phyloP scores from a whole-genome alignment of 2,888 invertebrate genomes.

The Hirtodrosophila histrioides region DNA sequence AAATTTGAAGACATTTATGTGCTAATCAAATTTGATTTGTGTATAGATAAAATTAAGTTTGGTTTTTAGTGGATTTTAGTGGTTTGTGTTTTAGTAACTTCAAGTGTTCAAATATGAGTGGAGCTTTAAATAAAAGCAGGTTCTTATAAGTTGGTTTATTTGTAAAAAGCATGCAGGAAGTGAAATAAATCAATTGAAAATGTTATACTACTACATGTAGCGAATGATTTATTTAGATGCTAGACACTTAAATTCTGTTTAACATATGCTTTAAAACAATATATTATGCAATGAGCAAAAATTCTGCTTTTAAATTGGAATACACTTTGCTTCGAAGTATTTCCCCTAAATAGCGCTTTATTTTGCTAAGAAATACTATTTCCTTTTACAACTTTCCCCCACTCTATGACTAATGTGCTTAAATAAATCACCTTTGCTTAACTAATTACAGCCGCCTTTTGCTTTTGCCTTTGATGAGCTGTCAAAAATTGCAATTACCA shows the following conservation, averaged over 20 bases:
- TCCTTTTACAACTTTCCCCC: conserved; percentile 1
- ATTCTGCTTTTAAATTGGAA: not conserved
- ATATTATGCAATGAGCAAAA: not conserved
- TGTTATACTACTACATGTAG: not conserved
- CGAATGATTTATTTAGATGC: conserved; percentile 9
- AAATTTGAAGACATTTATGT: conserved; percentile 50
- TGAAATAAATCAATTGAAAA: conserved; percentile 31
- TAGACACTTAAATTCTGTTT: not conserved
- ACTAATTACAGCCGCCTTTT: conserved; percentile 14
- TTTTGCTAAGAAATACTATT: not conserved
- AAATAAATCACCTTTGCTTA: conserved; percentile 24
- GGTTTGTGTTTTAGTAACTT: conserved; percentile 1
- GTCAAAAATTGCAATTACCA: conserved; percentile 53
- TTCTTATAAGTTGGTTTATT: not conserved
- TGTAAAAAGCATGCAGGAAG: conserved; percentile 31
- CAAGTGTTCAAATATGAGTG: not conserved
- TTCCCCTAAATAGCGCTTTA: not conserved
- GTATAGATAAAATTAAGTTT: conserved; percentile 29
- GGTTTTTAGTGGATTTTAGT: conserved; percentile 19
- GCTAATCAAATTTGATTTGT: conserved; percentile 59
- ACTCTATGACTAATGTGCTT: not conserved
- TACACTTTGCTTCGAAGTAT: not conserved
- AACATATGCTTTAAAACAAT: no score
- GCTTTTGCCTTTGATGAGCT: conserved; percentile 31
- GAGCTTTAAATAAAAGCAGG: conserved; percentile 10